Percentiles rank a stretch among this genome's conserved stretches.
phyloP scores from a whole-genome alignment of 2,113 vertebrate genomes.

The Tychaedon coryphoeus region DNA sequence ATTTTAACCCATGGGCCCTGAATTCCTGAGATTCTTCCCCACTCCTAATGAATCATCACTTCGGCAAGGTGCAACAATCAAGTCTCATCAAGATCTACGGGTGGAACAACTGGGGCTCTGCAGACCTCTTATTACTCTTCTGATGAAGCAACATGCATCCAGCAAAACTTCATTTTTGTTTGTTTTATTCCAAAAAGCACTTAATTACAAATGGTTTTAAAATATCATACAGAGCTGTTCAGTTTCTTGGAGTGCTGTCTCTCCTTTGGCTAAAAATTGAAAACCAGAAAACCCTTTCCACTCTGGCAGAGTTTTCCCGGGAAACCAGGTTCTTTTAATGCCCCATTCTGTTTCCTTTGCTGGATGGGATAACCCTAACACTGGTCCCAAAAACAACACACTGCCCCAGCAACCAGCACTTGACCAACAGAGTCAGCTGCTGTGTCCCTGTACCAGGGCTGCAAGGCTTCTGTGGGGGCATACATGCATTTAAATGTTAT shows the following conservation, averaged over 20 bases:
- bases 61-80: neutral
- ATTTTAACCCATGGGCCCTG: neutral
- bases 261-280: neutral
- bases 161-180: neutral
- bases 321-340: neutral
- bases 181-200: constrained; percentile 51
- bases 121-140: neutral
- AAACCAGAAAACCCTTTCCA: neutral
- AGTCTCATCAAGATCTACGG: accelerated
- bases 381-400: neutral
- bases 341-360: accelerated
- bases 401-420: neutral
- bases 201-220: neutral
- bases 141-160: neutral
- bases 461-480: accelerated
- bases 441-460: neutral
- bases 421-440: neutral
- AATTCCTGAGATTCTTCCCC: neutral
- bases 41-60: neutral
- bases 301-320: neutral
- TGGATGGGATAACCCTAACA: neutral
- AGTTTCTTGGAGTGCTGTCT: neutral
- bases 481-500: accelerated
- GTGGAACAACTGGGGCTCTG: neutral
- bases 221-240: neutral